Conservation (phyloP, 2,113 vertebrate genomes). For the Ascaphus truei region DNA sequence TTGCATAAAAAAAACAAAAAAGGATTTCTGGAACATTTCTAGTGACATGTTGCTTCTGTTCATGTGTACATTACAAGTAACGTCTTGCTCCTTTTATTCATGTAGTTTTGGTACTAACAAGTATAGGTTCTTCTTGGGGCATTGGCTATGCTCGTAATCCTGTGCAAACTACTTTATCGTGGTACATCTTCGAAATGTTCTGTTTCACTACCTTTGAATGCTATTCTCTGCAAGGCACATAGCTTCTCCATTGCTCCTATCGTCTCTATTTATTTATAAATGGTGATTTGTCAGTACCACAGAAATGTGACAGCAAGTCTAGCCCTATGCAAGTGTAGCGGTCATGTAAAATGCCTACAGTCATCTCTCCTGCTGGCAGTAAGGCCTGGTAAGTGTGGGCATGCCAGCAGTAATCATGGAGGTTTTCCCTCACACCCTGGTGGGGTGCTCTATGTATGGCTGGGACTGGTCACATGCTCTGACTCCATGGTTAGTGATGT, state of each 20-base stretch:
- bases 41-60: background rate
- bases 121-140: background rate
- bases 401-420: no score
- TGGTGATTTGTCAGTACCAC: background rate
- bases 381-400: no score
- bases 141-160: background rate
- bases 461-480: no score
- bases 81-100: constrained; percentile 7
- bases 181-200: background rate
- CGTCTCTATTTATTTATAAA: background rate
- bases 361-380: no score
- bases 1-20: background rate
- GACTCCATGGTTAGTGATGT: no score
- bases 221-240: background rate
- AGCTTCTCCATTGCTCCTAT: background rate
- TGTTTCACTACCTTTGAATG: background rate
- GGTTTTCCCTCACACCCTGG: no score
- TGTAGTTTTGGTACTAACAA: constrained; percentile 1
- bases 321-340: no score
- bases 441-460: no score
- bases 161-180: background rate
- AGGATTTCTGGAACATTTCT: no score
- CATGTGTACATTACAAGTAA: constrained; percentile 7
- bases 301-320: background rate
- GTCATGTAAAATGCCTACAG: no score